Conservation (phyloP, 2,113 vertebrate species). For the Aegithalos caudatus region DNA sequence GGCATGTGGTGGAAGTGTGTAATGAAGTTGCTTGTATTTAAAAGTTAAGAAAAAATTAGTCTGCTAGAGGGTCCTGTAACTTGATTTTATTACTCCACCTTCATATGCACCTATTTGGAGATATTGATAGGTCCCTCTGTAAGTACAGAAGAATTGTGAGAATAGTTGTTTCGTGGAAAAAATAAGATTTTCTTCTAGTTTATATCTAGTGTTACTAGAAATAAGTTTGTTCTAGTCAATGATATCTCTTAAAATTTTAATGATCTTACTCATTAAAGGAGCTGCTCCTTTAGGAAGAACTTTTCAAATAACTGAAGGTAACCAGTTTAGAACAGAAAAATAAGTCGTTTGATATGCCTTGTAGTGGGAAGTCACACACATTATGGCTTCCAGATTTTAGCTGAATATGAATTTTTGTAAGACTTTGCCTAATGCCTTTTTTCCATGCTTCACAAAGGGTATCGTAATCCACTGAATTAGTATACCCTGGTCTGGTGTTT, state of each 20-base stretch:
- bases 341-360: neutral
- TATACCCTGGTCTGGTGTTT: neutral
- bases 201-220: neutral
- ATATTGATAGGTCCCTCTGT: neutral
- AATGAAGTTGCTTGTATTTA: neutral
- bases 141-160: neutral
- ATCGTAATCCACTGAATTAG: neutral
- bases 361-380: neutral
- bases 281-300: neutral
- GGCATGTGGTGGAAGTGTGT: neutral
- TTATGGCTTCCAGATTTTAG: neutral
- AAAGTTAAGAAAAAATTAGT: neutral
- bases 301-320: neutral
- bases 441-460: neutral
- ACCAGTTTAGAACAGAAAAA: neutral
- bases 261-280: neutral
- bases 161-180: neutral
- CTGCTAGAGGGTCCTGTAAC: neutral
- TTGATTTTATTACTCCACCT: neutral
- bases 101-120: neutral
- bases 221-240: neutral
- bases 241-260: neutral
- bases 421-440: neutral
- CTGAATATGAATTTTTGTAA: neutral
- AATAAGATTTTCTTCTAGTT: neutral